Base-by-base conservation (phyloP, 2,888 invertebrate genomes). In the Athripsodes cinereus region DNA sequence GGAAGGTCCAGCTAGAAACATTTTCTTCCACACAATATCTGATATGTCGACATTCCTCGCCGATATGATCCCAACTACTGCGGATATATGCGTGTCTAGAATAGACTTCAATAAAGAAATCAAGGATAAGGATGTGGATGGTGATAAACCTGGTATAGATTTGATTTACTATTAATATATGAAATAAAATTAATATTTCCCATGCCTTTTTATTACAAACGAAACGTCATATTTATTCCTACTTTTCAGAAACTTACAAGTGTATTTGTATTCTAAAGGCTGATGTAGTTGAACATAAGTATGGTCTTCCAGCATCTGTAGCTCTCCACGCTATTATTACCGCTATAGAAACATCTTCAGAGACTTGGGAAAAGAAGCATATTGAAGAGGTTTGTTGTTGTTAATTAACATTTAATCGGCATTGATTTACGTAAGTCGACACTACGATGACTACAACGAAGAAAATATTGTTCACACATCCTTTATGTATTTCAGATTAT, bases 291-390 rank as follows among this genome's bases (percentile, higher is more conserved):
- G 21, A 48, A 16, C 20, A 19, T 6, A 21, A 11, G 20, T 21
- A 48, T 20, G 48, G 48, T 3, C 18, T 67, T 66, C 72, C 63
- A 67, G 69, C 61, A 69, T 72, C 63, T 69, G 71, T 65, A 64
- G 72, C 60, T 69, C 69, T 66, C 70, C 71, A 65, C 18, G 49
- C 55, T 0, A 20, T 59, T 20, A 51, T 47, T 10, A 48, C 40
- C n/a, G 59, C 51, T 5, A 47, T 55, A 3, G 55, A 26, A 18
- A 53, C 18, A 2, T 52, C 59, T 2, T 44, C 40, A n/a, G 31
- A 22, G 18, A 48, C 21, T 34, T 59, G 60, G 59, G 40, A 50
- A 31, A 46, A 11, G 50, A 35, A n/a, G 44, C 1, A 51, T 46
- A 54, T 57, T 26, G 57, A 60, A 46, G 34, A 57, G 40, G 57